phyloP scores from a whole-genome alignment of 2,888 invertebrate species.

The Allophyes oxyacanthae region DNA sequence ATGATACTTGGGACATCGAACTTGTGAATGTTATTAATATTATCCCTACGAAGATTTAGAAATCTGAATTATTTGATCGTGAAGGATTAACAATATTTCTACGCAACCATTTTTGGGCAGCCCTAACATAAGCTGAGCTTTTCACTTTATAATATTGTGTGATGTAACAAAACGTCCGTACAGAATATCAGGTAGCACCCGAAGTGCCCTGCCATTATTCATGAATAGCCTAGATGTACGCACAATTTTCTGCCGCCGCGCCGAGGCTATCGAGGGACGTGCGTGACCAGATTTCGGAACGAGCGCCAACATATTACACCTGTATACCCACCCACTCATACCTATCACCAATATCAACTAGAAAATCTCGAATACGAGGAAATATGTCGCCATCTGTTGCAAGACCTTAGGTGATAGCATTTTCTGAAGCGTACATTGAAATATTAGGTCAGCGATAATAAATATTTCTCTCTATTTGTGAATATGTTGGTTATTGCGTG shows the following conservation, averaged over 20 bases:
- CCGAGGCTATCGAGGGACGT: slow-evolving; percentile 55
- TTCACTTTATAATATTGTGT: slow-evolving; percentile 26
- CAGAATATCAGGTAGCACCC: slow-evolving; percentile 26
- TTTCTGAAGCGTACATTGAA: slow-evolving; percentile 13
- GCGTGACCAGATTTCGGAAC: slow-evolving; percentile 67
- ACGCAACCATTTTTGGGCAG: slow-evolving; percentile 12
- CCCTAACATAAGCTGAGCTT: slow-evolving; percentile 11
- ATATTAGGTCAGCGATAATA: slow-evolving; percentile 1
- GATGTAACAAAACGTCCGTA: slow-evolving; percentile 30
- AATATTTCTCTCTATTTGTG: slow-evolving; percentile 7
- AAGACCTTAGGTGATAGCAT: slow-evolving; percentile 3
- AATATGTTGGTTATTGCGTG: slow-evolving; percentile 12
- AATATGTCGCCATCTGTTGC: slow-evolving; percentile 36
- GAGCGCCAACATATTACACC: slow-evolving; percentile 58
- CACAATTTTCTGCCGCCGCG: slow-evolving; percentile 61
- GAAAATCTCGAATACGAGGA: slow-evolving; percentile 29
- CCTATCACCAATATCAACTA: slow-evolving; percentile 30
- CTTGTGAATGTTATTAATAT: slow-evolving; percentile 16
- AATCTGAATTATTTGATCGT: too few species aligned
- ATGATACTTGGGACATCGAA: slow-evolving; percentile 2
- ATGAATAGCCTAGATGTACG: slow-evolving; percentile 52
- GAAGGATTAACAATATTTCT: slow-evolving; percentile 5
- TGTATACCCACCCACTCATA: slow-evolving; percentile 33
- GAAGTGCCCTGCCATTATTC: slow-evolving; percentile 45
- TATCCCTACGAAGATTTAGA: too few species aligned